phyloP scores from a whole-genome alignment of 2,888 invertebrate species.

The Melipona beecheii region DNA sequence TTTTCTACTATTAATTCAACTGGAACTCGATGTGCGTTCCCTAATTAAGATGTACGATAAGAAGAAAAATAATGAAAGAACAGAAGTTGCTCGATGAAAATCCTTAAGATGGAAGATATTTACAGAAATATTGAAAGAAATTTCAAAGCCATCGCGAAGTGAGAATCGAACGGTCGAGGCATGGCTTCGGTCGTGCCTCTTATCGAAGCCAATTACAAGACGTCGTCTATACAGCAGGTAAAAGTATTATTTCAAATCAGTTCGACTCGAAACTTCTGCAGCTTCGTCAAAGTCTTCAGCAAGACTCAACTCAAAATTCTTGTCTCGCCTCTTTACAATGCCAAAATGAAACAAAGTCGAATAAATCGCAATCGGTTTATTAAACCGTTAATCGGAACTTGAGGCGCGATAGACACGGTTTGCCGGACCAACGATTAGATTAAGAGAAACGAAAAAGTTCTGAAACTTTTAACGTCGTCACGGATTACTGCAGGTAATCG shows the following conservation, averaged over 20 bases:
- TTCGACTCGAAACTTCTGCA: neutral
- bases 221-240: neutral
- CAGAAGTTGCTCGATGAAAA: neutral
- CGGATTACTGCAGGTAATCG: neutral
- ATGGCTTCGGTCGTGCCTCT: constrained; percentile 17
- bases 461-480: neutral
- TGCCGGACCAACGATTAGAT: neutral
- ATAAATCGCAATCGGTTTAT: neutral
- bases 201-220: constrained; percentile 24
- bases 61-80: neutral
- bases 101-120: neutral
- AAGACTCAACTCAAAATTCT: too few relatives aligned
- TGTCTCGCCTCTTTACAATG: neutral
- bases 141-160: too few relatives aligned
- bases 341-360: neutral
- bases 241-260: neutral
- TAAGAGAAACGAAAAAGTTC: neutral
- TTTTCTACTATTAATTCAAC: neutral
- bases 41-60: neutral
- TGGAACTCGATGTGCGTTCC: neutral
- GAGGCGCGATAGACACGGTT: neutral
- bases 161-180: neutral
- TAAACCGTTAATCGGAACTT: neutral
- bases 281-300: neutral
- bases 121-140: neutral